Base-by-base conservation (phyloP, 2,113 vertebrate genomes). In the Semicossyphus pulcher region DNA sequence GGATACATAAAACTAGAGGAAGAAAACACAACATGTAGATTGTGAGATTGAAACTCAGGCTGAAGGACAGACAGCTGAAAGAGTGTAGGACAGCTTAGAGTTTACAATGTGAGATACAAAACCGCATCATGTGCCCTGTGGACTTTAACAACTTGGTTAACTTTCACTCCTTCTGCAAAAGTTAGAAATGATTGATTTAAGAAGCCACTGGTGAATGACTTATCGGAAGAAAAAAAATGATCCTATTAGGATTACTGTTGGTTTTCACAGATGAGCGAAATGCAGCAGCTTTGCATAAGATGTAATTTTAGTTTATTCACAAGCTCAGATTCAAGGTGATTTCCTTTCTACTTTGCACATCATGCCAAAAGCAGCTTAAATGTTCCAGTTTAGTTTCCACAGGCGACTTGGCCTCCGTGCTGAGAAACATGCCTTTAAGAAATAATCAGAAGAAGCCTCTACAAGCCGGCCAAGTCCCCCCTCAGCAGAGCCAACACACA, bases 1-100 rank as follows among this genome's bases (percentile, higher is more conserved):
- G 97, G 95, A 94, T 96, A 99, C 92, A 98, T 95, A 88, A 97
- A 99, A 92, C 97, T 99, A 85, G 23, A 86, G 89, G 31, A 25
- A 26, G 26, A 51, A 49, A 54, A 87, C 36, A 47, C 47, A 73
- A 39, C 85, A 86, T 57, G 81, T 5, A 90, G 70, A 89, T 89
- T 15, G 66, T 48, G n/a, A 79, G 14, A 76, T 31, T 79, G 2
- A 62, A 57, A 60, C 11, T 8, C 16, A 47, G 6, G 2, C 10
- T 44, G 0, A 20, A 62, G 14, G 37, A 25, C 32, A 48, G 5
- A 47, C 14, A 20, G n/a, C n/a, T n/a, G n/a, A n/a, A n/a, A 39
- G 0, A 31, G 11, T 10, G 44, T 3, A 15, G 3, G 42, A 49
- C 14, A 49, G 5, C n/a, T 51, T 9, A 16, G 18, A 29, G 14